A percentile compares a stretch with the other conserved stretches of the same genome.
Conservation (phyloP, 2,113 vertebrate genomes). For the Ibidorhyncha struthersii region DNA sequence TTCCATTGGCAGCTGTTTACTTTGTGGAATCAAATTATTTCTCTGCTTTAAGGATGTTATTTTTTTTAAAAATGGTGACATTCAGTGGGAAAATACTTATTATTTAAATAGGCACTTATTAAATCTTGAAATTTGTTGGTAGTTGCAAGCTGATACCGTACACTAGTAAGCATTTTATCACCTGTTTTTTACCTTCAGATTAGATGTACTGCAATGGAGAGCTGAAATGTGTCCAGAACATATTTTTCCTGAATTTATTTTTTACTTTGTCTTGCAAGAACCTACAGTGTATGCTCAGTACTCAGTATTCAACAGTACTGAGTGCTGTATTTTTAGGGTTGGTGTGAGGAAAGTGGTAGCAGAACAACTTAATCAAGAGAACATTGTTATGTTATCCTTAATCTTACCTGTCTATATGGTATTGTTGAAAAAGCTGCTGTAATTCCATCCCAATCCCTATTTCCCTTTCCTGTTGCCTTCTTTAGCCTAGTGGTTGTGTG, state of each 20-base stretch:
- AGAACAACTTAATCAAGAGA: neutral
- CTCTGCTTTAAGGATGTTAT: neutral
- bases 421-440: neutral
- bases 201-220: neutral
- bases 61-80: neutral
- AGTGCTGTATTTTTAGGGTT: neutral
- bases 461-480: neutral
- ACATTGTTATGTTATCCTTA: neutral
- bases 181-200: neutral
- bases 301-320: neutral
- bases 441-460: neutral
- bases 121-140: neutral
- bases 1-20: neutral
- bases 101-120: neutral
- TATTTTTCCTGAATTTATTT: neutral
- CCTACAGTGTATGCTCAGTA: neutral
- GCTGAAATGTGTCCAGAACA: neutral
- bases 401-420: neutral
- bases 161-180: neutral
- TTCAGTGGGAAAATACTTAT: neutral
- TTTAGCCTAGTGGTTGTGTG: neutral
- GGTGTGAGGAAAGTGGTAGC: neutral
- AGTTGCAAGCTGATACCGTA: neutral
- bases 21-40: neutral
- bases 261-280: neutral